Percentiles rank a stretch among this genome's conserved stretches.
Evolutionary conservation across 2,888 invertebrate genomes (phyloP).

Genomic region (Lymantria dispar): DNA sequence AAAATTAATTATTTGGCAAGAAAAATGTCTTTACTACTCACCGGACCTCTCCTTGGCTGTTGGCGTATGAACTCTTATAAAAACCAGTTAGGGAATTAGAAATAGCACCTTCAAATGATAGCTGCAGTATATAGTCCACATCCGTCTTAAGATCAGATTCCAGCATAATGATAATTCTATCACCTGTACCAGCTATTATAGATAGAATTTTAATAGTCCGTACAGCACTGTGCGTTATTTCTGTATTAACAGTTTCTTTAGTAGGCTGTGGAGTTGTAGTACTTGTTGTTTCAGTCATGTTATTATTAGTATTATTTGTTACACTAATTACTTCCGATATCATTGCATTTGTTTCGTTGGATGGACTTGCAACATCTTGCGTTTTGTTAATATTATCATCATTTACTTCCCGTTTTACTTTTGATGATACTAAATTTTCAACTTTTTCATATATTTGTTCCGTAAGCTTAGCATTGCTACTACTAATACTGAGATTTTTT

Average conservation of each 20-base stretch:
- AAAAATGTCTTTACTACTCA: slow-evolving; percentile 29
- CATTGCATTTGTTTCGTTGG: slow-evolving; percentile 5
- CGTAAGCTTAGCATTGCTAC: slow-evolving; percentile 58
- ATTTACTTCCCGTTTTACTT: slow-evolving; percentile 44
- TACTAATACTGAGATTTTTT: slow-evolving; percentile 63
- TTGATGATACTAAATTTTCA: slow-evolving; percentile 44
- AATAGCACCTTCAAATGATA: slow-evolving; percentile 80
- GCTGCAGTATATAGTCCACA: slow-evolving; percentile 79
- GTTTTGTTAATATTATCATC: slow-evolving; percentile 17
- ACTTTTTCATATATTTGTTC: slow-evolving; percentile 73
- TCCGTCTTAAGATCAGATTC: slow-evolving; percentile 64
- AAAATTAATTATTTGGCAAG: too few relatives aligned
- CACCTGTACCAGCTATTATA: slow-evolving; percentile 56
- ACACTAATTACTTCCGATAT: slow-evolving; percentile 9
- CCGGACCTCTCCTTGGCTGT: slow-evolving; percentile 69
- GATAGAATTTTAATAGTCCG: slow-evolving; percentile 59
- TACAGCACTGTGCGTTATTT: slow-evolving; percentile 65
- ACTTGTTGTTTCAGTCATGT: slow-evolving; percentile 12
- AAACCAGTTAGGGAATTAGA: slow-evolving; percentile 85
- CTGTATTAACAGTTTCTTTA: slow-evolving; percentile 41
- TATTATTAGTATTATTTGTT: slow-evolving; percentile 3
- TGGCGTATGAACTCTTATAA: slow-evolving; percentile 84
- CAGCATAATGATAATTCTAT: slow-evolving; percentile 55
- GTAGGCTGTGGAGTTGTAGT: slow-evolving; percentile 16
- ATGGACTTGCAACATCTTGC: slow-evolving; percentile 10